Percentiles rank a stretch among this genome's conserved stretches.
These are phyloP conservation scores for Ceratosolen fusciceps DNA, from an alignment of 1,140 invertebrate genomes.

Conservation along the genomic window DNA sequence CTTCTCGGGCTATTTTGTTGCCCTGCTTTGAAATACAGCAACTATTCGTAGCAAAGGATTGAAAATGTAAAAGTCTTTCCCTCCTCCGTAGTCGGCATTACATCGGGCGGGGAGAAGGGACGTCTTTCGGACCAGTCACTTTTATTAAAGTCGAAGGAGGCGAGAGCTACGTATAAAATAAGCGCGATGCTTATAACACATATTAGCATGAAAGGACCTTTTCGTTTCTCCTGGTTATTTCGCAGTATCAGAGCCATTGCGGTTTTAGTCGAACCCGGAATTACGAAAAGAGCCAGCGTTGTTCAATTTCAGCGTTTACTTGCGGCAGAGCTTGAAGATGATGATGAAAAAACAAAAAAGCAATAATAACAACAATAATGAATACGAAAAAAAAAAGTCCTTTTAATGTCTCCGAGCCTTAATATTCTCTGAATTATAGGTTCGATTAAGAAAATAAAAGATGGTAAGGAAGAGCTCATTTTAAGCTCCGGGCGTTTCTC, in stretches of 20 bases:
- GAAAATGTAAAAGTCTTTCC: too few species aligned
- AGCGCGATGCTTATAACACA: not conserved
- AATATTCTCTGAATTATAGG: not conserved
- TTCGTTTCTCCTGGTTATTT: conserved; percentile 25
- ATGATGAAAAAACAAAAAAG: too few species aligned
- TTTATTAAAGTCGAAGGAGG: not conserved
- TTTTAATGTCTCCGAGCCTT: conserved; percentile 9
- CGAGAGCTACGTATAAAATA: not conserved
- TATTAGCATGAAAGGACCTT: conserved; percentile 40
- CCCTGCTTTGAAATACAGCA: not conserved
- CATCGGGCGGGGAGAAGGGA: not conserved
- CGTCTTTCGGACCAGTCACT: not conserved
- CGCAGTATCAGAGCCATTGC: conserved; percentile 29
- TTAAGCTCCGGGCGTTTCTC: not conserved
- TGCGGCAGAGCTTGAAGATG: conserved; percentile 16
- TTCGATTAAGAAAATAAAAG: conserved; percentile 1
- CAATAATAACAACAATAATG: too few species aligned
- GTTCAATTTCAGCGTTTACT: conserved; percentile 31
- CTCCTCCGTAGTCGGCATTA: too few species aligned
- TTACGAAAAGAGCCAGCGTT: conserved; percentile 27
- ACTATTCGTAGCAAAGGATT: too few species aligned
- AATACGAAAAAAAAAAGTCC: conserved; percentile 35
- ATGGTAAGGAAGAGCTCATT: conserved; percentile 16
- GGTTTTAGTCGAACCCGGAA: conserved; percentile 24
- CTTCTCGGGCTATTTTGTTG: not conserved